Evolutionary conservation across 2,113 vertebrate species (phyloP), one percentile per base, ranked within the genome.

Genomic region (Anthoscopus minutus): DNA sequence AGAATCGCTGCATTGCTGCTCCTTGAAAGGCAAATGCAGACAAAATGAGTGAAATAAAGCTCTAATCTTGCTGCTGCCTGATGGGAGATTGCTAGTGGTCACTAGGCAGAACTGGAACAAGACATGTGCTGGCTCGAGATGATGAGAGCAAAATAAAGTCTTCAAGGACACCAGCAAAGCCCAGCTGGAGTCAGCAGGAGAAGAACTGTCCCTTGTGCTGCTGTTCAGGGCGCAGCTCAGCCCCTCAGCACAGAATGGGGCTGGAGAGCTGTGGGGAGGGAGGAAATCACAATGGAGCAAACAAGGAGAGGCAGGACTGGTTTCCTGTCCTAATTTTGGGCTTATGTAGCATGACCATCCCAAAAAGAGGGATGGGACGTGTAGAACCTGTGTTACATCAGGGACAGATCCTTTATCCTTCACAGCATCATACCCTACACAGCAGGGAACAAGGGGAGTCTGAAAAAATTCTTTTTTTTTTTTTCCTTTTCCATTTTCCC

Each of bases 41-140:
- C 51, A 31, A 56, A 89, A 86, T 53, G 9, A 81, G 87, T 53
- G 60, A 86, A 92, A 85, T 62, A 83, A 95, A 94, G 71, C 93
- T 80, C 7, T 85, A 69, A 91, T 67, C 62, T 35, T 7, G 23
- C 74, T 78, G 78, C 66, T 87, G 91, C 60, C 81, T 86, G 87
- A 80, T 2, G 13, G 5, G 61, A 89, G 57, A 15, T 35, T n/a
- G 62, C 62, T n/a, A 47, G 37, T 6, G 33, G 77, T 67, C 92
- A 89, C 72, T 7, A 19, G 73, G 72, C 65, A 81, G 66, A 94
- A 38, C 40, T 81, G 73, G 81, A 65, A 61, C 57, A 60, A 81
- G 81, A 87, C 6, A 22, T 0, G 7, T 38, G 61, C 56, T 84
- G 77, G 72, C 86, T 92, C 81, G 62, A 71, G 77, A 37, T 1